phyloP scores from a whole-genome alignment of 2,888 invertebrate genomes.

The Caenorhabditis panamensis region DNA sequence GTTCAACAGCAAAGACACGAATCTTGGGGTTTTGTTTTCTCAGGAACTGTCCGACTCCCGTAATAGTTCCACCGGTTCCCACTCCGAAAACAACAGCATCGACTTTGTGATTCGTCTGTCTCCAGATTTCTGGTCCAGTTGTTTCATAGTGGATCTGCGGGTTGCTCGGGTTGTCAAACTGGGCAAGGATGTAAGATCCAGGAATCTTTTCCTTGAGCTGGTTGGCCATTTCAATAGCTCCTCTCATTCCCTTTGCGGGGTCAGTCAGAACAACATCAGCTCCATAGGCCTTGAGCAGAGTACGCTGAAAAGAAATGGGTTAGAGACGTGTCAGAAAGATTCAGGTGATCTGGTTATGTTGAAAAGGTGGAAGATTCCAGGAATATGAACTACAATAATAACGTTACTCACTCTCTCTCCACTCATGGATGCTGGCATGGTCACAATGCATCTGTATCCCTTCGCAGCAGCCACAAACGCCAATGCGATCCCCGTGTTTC shows the following conservation, averaged over 20 bases:
- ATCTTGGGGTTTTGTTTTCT: constrained; percentile 75
- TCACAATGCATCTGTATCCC: constrained; percentile 79
- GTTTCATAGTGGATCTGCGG: constrained; percentile 78
- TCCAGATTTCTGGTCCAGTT: constrained; percentile 81
- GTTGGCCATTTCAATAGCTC: constrained; percentile 77
- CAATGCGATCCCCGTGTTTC: constrained; percentile 81
- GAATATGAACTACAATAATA: too few relatives aligned
- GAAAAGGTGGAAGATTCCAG: too few relatives aligned
- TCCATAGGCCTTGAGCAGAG: constrained; percentile 79
- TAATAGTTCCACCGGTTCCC: constrained; percentile 79
- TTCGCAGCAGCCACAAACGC: constrained; percentile 79
- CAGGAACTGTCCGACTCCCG: constrained; percentile 77
- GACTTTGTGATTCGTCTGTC: constrained; percentile 76
- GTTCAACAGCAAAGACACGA: constrained; percentile 77
- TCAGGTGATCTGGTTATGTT: too few relatives aligned
- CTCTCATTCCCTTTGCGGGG: constrained; percentile 78
- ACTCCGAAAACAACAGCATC: constrained; percentile 79
- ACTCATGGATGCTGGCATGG: constrained; percentile 81
- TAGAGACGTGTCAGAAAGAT: not conserved
- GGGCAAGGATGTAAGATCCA: constrained; percentile 76
- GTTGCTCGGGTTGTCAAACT: constrained; percentile 79
- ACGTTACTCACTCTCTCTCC: constrained; percentile 78
- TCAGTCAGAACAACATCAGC: constrained; percentile 80
- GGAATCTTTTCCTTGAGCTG: constrained; percentile 74
- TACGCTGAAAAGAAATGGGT: constrained; percentile 68